Conservation (phyloP, 2,888 invertebrate species). For the Temnothorax unifasciatus region DNA sequence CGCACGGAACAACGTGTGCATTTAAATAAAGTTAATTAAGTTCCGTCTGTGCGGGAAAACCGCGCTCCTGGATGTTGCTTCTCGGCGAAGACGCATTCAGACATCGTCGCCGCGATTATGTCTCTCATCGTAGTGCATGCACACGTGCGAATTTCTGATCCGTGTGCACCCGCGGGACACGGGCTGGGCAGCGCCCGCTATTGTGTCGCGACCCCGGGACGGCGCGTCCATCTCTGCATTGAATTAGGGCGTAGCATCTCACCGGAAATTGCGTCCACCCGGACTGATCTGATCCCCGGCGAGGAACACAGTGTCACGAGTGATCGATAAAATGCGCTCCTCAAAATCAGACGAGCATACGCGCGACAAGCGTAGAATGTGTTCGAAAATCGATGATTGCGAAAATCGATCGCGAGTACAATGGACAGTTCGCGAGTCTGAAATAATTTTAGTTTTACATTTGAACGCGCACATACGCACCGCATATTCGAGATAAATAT, state of each 20-base stretch:
- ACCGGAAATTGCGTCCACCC: conserved; percentile 70
- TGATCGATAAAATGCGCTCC: background rate
- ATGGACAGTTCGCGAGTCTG: background rate
- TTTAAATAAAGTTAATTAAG: conserved; percentile 64
- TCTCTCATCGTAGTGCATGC: background rate
- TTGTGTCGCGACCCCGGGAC: conserved; percentile 21
- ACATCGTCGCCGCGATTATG: conserved; percentile 53
- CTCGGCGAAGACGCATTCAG: conserved; percentile 68
- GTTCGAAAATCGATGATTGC: background rate
- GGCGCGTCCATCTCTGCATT: conserved; percentile 63
- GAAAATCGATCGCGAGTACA: background rate
- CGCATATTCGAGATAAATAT: background rate
- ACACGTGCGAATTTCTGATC: conserved; percentile 36
- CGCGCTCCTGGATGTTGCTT: conserved; percentile 15
- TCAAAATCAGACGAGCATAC: background rate
- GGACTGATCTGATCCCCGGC: conserved; percentile 30
- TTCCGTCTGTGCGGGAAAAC: conserved; percentile 35
- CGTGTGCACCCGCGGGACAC: conserved; percentile 1
- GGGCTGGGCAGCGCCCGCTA: background rate
- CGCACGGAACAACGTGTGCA: background rate
- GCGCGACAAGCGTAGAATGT: background rate
- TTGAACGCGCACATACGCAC: background rate
- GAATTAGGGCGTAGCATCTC: conserved; percentile 70
- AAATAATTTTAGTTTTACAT: background rate
- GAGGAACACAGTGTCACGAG: background rate